These are phyloP conservation scores for Gasterosteus nipponicus DNA, from an alignment of 2,113 vertebrate genomes.

Conservation along the genomic window DNA sequence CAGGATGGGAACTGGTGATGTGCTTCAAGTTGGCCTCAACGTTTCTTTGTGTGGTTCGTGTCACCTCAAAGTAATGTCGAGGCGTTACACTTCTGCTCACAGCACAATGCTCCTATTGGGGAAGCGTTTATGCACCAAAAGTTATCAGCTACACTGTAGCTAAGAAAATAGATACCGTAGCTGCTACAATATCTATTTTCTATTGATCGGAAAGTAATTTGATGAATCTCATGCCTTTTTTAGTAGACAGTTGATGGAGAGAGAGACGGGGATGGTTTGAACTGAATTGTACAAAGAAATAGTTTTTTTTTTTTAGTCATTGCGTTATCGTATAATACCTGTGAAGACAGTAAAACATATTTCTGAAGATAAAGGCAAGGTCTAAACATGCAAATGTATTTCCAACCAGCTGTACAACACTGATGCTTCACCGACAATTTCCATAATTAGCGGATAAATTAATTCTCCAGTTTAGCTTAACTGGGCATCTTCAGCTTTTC, in stretches of 20 bases:
- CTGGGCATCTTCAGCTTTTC: not conserved
- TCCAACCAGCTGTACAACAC: not conserved
- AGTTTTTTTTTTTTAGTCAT: not conserved
- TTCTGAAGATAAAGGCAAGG: not conserved
- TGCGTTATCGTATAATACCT: not conserved
- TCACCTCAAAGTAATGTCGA: not conserved
- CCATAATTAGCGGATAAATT: not conserved
- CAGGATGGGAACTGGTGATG: conserved; percentile 69
- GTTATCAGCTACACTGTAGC: not conserved
- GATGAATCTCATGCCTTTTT: not conserved
- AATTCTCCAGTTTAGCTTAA: not conserved
- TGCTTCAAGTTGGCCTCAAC: conserved; percentile 24
- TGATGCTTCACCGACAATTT: not conserved
- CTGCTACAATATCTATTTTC: not conserved
- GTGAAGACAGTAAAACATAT: not conserved
- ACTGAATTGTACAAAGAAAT: not conserved
- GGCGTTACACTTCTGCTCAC: not conserved
- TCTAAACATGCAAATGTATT: not conserved
- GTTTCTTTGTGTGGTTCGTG: not conserved
- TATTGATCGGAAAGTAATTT: not conserved
- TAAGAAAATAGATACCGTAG: no score
- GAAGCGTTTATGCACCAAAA: not conserved
- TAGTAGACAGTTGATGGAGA: not conserved
- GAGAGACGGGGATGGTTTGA: not conserved
- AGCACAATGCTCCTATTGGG: not conserved